phyloP scores from a whole-genome alignment of 2,113 vertebrate species.

The Microcebus griseorufus region DNA sequence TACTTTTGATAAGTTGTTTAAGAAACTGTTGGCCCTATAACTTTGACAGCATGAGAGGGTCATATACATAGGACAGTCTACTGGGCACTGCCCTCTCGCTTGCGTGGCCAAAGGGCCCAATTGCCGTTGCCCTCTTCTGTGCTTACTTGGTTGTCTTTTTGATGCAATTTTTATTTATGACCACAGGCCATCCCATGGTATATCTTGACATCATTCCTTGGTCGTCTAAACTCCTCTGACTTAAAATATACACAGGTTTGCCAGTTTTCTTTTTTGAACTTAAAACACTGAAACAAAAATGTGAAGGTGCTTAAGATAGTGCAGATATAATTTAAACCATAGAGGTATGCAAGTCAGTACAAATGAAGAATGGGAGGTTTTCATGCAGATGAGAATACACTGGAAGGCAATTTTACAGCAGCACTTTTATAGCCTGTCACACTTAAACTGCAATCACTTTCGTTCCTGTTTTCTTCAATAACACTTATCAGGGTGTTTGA shows the following conservation, averaged over 20 bases:
- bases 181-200: background rate
- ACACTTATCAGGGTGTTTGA: background rate
- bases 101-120: background rate
- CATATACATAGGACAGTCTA: background rate
- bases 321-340: slow-evolving; percentile 46
- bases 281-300: slow-evolving; percentile 52
- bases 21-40: background rate
- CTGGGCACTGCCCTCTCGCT: background rate
- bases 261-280: slow-evolving; percentile 28
- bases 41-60: background rate
- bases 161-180: background rate
- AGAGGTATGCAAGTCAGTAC: slow-evolving; percentile 51
- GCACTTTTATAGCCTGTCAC: background rate
- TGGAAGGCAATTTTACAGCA: background rate
- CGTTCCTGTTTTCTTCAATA: background rate
- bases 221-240: background rate
- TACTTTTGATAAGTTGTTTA: slow-evolving; percentile 30
- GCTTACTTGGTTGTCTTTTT: background rate
- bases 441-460: background rate
- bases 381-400: slow-evolving; percentile 41
- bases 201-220: background rate
- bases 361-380: slow-evolving; percentile 38
- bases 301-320: slow-evolving; percentile 51
- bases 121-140: background rate
- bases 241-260: background rate